Conservation (phyloP, 2,113 vertebrate genomes). For the Synchiropus splendidus region DNA sequence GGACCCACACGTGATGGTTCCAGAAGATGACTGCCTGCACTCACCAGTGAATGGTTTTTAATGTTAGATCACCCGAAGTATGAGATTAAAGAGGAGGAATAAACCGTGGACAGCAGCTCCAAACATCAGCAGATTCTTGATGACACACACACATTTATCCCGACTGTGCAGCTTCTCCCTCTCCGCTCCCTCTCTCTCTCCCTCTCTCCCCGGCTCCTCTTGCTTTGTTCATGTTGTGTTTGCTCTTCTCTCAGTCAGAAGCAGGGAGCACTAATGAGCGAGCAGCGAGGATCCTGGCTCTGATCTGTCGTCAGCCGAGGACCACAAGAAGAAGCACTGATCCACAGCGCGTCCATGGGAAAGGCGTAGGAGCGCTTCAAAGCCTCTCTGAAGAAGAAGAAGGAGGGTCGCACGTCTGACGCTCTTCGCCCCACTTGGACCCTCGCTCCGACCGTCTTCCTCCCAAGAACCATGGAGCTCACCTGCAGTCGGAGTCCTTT, state of each 20-base stretch:
- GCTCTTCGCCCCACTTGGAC: slow-evolving; percentile 6
- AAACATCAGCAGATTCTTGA: slow-evolving; percentile 16
- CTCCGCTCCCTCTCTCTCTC: slow-evolving; percentile 24
- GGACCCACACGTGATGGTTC: too few relatives aligned
- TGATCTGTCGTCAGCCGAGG: slow-evolving; percentile 44
- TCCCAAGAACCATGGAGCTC: slow-evolving; percentile 57
- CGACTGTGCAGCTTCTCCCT: slow-evolving; percentile 40
- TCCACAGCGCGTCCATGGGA: too few relatives aligned
- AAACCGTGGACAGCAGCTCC: slow-evolving; percentile 6
- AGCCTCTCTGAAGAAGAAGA: neutral
- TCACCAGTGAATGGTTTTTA: too few relatives aligned
- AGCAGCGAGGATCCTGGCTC: slow-evolving; percentile 20
- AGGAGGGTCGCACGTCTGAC: slow-evolving; percentile 4
- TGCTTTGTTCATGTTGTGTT: slow-evolving; percentile 40
- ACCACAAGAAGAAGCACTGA: too few relatives aligned
- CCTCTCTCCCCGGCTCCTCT: slow-evolving; percentile 10
- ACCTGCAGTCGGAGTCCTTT: slow-evolving; percentile 68
- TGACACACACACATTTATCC: slow-evolving; percentile 29
- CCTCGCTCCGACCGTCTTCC: slow-evolving; percentile 26
- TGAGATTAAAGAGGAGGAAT: neutral
- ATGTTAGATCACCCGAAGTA: too few relatives aligned
- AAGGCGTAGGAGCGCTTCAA: slow-evolving; percentile 14
- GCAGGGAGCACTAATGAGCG: slow-evolving; percentile 37
- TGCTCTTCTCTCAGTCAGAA: slow-evolving; percentile 37
- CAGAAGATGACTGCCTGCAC: too few relatives aligned